Percentiles rank a stretch among this genome's conserved stretches.
Evolutionary conservation across 2,888 invertebrate genomes (phyloP).

Genomic region (Andrena marginata): DNA sequence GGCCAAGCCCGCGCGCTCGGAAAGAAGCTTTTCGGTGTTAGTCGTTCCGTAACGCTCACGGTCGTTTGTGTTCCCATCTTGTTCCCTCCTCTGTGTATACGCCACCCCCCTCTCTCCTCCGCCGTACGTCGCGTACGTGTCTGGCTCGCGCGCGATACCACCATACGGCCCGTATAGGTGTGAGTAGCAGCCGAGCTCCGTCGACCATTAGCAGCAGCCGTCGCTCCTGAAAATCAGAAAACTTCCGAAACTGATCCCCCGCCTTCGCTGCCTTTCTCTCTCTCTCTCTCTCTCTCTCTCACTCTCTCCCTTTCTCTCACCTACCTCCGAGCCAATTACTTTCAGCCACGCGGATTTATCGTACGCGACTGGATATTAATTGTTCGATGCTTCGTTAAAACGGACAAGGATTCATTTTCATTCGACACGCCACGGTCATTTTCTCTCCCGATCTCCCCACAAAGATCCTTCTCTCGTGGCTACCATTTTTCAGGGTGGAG

Average conservation of each 20-base stretch:
- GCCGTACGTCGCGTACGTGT: conserved; percentile 31
- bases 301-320: too few relatives aligned
- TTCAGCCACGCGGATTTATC: conserved; percentile 50
- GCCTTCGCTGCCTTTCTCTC: background rate
- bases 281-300: too few relatives aligned
- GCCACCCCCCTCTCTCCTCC: background rate
- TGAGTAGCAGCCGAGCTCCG: conserved; percentile 56
- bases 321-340: conserved; percentile 29
- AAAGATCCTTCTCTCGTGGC: too few relatives aligned
- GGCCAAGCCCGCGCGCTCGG: conserved; percentile 40
- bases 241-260: conserved; percentile 73
- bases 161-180: background rate
- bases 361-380: conserved; percentile 53
- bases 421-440: too few relatives aligned
- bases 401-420: background rate
- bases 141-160: background rate
- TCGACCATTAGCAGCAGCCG: conserved; percentile 74
- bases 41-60: conserved; percentile 55
- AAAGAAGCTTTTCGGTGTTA: conserved; percentile 70
- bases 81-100: conserved; percentile 27
- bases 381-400: conserved; percentile 27
- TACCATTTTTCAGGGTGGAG: too few relatives aligned
- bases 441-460: too few relatives aligned
- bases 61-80: conserved; percentile 62
- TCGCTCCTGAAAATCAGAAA: conserved; percentile 75